Base-by-base conservation (phyloP, 2,797 vertebrate genomes). In the Lerista edwardsae region DNA sequence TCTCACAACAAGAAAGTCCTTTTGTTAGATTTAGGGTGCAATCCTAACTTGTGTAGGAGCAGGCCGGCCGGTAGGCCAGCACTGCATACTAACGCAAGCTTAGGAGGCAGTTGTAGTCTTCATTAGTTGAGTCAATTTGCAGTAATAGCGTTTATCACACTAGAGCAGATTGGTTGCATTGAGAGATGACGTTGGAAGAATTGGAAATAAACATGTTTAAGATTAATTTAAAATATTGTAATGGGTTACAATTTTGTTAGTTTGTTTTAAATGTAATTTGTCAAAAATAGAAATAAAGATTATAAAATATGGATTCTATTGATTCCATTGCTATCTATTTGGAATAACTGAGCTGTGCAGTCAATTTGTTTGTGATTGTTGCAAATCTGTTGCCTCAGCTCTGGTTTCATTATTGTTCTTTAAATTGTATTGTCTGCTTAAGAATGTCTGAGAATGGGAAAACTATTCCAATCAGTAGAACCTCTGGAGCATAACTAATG, bases 401-500 rank as follows among this genome's bases (percentile, higher is more conserved):
- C 57, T 80, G 27, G 10, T 65, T 78, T 75, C 89, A 88, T 87
- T 85, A 76, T 91, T 83, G 27, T 85, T 83, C 78, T 69, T 11
- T 85, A 82, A 88, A 91, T 73, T 92, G 82, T 87, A 82, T 88
- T 90, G 88, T 90, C 19, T 0, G n/a, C 91, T 93, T 92, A 87
- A 91, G 80, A 93, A 91, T 93, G 91, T 91, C 11, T 84, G 85
- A 76, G 74, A 88, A 87, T 94, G 82, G 68, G 87, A 86, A 80
- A 94, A 89, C 86, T 91, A 83, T 92, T 93, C 90, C 73, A 94
- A 85, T 93, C 69, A 69, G 82, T 90, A 80, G 80, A 93, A 88
- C 90, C 92, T 86, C 85, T 91, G 85, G 89, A 93, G 89, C 92
- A 79, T 93, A 87, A 93, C 87, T 87, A 87, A 92, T 89, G 87